Percentiles rank a stretch among this genome's conserved stretches.
Evolutionary conservation across 2,113 vertebrate genomes (phyloP).

Genomic region (Regulus satrapa): DNA sequence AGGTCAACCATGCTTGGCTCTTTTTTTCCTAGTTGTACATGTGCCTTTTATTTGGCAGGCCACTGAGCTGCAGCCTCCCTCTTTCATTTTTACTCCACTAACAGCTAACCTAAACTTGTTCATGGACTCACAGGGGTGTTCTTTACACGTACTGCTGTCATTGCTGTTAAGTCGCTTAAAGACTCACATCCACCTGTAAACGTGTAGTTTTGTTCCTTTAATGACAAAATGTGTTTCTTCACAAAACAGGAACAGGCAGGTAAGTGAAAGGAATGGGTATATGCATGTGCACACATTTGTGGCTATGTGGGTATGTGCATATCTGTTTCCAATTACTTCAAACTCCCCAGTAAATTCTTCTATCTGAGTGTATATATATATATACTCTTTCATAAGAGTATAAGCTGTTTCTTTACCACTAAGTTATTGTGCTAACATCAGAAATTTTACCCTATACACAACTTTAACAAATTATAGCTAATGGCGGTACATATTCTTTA

Average conservation of each 20-base stretch:
- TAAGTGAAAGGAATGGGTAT: not conserved
- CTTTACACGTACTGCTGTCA: not conserved
- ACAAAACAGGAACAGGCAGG: not conserved
- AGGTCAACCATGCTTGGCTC: not conserved
- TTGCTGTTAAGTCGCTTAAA: not conserved
- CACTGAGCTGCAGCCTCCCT: not conserved
- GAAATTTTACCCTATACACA: not conserved
- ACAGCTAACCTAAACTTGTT: not conserved
- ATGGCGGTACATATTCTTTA: not conserved
- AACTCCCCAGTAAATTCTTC: not conserved
- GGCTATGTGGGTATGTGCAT: accelerated
- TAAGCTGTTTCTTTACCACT: accelerated
- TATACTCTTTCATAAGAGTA: accelerated
- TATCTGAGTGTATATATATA: too few species aligned
- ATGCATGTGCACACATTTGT: not conserved
- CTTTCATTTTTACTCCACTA: not conserved
- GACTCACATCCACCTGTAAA: not conserved
- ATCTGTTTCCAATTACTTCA: not conserved
- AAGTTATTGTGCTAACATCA: not conserved
- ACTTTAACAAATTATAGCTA: not conserved
- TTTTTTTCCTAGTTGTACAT: not conserved
- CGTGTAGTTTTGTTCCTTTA: not conserved
- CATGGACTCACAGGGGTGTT: not conserved
- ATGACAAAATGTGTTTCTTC: not conserved
- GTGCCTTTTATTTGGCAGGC: not conserved